Percentiles rank a stretch among this genome's conserved stretches.
Evolutionary conservation across 2,888 invertebrate species (phyloP).

Genomic region (Arctia plantaginis): DNA sequence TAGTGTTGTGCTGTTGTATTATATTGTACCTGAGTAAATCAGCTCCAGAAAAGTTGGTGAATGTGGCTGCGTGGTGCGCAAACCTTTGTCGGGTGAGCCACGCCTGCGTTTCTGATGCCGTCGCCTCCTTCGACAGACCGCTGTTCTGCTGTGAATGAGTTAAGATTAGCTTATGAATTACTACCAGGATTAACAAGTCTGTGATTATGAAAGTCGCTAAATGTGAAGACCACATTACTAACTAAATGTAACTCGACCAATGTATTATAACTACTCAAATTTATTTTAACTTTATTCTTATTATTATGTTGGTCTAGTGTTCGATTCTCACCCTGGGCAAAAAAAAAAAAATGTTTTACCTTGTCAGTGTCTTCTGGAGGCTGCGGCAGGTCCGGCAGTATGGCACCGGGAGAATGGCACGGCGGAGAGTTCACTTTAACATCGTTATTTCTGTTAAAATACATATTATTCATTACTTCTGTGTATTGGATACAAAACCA

Average conservation of each 20-base stretch:
- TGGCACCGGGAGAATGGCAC: slow-evolving; percentile 81
- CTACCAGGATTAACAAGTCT: neutral
- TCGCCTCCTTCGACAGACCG: slow-evolving; percentile 89
- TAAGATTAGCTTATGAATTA: neutral
- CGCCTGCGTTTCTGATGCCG: slow-evolving; percentile 90
- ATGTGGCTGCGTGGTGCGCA: slow-evolving; percentile 90
- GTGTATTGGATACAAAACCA: too few relatives aligned
- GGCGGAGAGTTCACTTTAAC: slow-evolving; percentile 76
- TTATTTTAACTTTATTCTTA: too few relatives aligned
- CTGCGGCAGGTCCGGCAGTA: slow-evolving; percentile 79
- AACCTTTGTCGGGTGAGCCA: slow-evolving; percentile 94
- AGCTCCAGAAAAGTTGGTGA: slow-evolving; percentile 94
- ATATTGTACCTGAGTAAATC: slow-evolving; percentile 91
- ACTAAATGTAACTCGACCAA: too few relatives aligned
- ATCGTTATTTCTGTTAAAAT: slow-evolving; percentile 66
- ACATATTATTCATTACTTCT: neutral
- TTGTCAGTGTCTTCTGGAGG: slow-evolving; percentile 89
- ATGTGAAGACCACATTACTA: too few relatives aligned
- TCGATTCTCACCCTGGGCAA: too few relatives aligned
- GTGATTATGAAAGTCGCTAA: neutral
- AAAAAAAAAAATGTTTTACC: slow-evolving; percentile 85
- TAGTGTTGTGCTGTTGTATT: neutral
- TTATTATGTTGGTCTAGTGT: too few relatives aligned
- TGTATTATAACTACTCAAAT: too few relatives aligned
- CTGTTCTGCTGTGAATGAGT: slow-evolving; percentile 63